Evolutionary conservation across 1,140 invertebrate species (phyloP).

Genomic region (honey bee (Apis mellifera)): Amel_HAv3.1 CM009946.2:5493501-5494000

Average conservation of each 20-base stretch:
- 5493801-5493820: background rate
- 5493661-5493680: constrained; percentile 50
- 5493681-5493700: constrained; percentile 14
- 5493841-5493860: too few species aligned
- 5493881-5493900: background rate
- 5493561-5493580: too few species aligned
- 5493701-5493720: constrained; percentile 18
- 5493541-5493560: too few species aligned
- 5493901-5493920: background rate
- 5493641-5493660: constrained; percentile 51
- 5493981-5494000: constrained; percentile 22
- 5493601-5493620: constrained; percentile 37
- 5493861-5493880: too few species aligned
- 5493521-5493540: too few species aligned
- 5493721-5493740: constrained; percentile 16
- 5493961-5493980: too few species aligned
- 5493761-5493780: constrained; percentile 14
- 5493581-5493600: constrained; percentile 26
- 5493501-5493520: too few species aligned
- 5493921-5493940: too few species aligned
- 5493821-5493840: background rate
- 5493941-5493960: too few species aligned
- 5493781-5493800: constrained; percentile 33
- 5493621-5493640: constrained; percentile 48
- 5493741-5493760: background rate